Base-by-base conservation (phyloP, 2,797 vertebrate species). In the Arrhamphus sclerolepis region DNA sequence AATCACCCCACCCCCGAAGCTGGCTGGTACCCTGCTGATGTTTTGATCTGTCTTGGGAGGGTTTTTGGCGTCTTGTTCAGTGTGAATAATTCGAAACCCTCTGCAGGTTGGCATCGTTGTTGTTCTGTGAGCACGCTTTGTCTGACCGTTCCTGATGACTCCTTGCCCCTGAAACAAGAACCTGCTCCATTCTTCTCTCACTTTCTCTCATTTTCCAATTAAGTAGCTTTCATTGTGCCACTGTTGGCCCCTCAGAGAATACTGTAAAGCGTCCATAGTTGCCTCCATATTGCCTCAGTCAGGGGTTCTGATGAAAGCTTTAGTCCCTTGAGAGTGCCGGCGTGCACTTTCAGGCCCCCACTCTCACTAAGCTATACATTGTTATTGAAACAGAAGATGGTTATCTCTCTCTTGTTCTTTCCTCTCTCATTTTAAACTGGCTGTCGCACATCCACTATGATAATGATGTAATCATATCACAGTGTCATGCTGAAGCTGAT, bases 201-300 rank as follows among this genome's bases (percentile, higher is more conserved):
- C 72, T 84, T 81, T 82, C 75, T 83, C 81, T 82, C 78, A 77
- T 83, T 82, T 86, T 70, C 84, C 85, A 88, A 87, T 89, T 87
- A 91, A 87, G 80, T 77, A 55, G 78, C 78, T 89, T 81, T 82
- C 71, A 70, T 68, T 62, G 70, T 55, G 71, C 66, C 58, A 64
- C 5, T 38, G 46, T 47, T 41, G 58, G 65, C 65, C 82, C 85
- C 83, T 77, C 48, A 6, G 79, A 85, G 83, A 80, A 72, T 72
- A 77, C 74, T 68, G 70, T 77, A 81, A 76, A 78, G 72, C 79
- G 72, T 81, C 67, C 62, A 67, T 60, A 67, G 72, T 75, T 26
- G 31, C 73, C 31, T 75, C 73, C 67, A 59, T 81, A 81, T 81
- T 63, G 58, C 73, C 56, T 78, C 80, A 77, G 82, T 87, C 81